Percentiles rank a stretch among this genome's conserved stretches.
Conservation (phyloP, 1,140 invertebrate species). For the Dendrolimus kikuchii region DNA sequence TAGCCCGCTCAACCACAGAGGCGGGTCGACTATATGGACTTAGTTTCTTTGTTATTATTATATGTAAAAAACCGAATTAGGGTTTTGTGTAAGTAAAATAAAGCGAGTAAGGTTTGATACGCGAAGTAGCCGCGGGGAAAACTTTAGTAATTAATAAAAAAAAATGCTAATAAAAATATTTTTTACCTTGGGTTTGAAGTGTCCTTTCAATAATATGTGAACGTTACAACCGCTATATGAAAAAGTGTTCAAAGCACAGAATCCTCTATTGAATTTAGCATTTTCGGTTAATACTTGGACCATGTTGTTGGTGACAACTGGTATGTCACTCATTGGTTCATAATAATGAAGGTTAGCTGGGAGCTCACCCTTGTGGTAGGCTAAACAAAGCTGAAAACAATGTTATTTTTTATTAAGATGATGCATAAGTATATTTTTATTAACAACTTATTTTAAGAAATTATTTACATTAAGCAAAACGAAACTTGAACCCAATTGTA, state of each 20-base stretch:
- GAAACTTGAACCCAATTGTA: too few relatives aligned
- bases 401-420: neutral
- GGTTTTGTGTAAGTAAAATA: too few relatives aligned
- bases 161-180: neutral
- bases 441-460: neutral
- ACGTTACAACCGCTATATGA: conserved; percentile 96
- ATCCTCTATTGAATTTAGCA: conserved; percentile 83
- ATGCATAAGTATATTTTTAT: neutral
- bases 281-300: conserved; percentile 81
- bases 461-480: too few relatives aligned
- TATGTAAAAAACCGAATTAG: too few relatives aligned
- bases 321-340: conserved; percentile 81
- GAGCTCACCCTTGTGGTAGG: conserved; percentile 88
- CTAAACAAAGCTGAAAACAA: conserved; percentile 37
- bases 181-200: conserved; percentile 26
- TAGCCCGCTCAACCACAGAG: too few relatives aligned
- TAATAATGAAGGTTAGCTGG: conserved; percentile 93
- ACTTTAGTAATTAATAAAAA: too few relatives aligned
- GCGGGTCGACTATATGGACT: too few relatives aligned
- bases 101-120: too few relatives aligned
- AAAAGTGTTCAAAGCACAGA: conserved; percentile 91
- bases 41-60: too few relatives aligned
- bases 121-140: too few relatives aligned
- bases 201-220: conserved; percentile 85
- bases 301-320: conserved; percentile 84